Evolutionary conservation across 1,140 invertebrate species (phyloP), one percentile per base, ranked within the genome.

Genomic region (Nixonia krombeini): DNA sequence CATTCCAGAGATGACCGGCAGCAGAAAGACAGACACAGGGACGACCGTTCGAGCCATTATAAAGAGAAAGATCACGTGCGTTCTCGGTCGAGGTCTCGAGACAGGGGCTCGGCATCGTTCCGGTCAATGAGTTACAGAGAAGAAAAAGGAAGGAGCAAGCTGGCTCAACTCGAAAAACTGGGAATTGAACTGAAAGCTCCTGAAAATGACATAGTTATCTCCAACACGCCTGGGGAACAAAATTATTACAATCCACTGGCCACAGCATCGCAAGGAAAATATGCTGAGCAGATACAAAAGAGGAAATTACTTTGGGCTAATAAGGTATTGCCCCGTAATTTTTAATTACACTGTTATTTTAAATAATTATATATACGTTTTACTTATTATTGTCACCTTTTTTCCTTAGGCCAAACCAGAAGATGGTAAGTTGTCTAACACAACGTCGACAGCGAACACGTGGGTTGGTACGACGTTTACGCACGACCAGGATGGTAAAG

Each of bases 201-300:
- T 0, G 79, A 81, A 16, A 51, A 71, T 1, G 79, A 82, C n/a
- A n/a, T n/a, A n/a, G n/a, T n/a, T n/a, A 5, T 15, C 57, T 0
- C 4, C 21, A 52, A 41, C 17, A 5, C 67, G 77, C 74, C 78
- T 5, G 87, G 87, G 0, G 88, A 92, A 59, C 89, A 88, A 21
- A 87, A 87, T 64, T 96, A 93, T 83, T 96, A 94, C 72, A 96
- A 95, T 83, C 92, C 94, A 8, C 81, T 88, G 1, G 90, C 91
- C 13, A 90, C 94, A 4, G 89, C 93, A 4, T 92, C 93, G 70
- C 90, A 93, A 37, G 88, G 91, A 33, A 94, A 94, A 71, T 94
- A 95, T 79, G 92, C 94, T 9, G 93, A 97, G 70, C 90, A 94
- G 82, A 91, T 94, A 37, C 93, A 96, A 73, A 96, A 97, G 79